A percentile compares a stretch with the other conserved stretches of the same genome.
These are phyloP conservation scores for Tichodroma muraria DNA, from an alignment of 2,113 vertebrate species.

Conservation along the genomic window DNA sequence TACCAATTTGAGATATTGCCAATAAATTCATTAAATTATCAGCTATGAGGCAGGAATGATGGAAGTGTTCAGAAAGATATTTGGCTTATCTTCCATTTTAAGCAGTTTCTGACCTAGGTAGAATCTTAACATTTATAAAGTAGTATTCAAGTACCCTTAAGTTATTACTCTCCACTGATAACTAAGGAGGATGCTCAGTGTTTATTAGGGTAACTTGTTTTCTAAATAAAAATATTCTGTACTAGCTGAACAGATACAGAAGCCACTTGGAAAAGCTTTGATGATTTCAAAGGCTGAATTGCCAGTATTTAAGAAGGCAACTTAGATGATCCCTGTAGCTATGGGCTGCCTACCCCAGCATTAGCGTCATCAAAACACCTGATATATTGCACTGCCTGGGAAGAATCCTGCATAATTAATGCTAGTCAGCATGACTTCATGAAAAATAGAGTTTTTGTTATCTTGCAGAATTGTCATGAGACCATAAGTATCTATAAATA, in stretches of 20 bases:
- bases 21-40: neutral
- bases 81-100: neutral
- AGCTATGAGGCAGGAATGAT: neutral
- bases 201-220: neutral
- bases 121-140: neutral
- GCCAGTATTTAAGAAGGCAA: neutral
- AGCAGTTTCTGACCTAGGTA: neutral
- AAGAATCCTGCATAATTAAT: neutral
- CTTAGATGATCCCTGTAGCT: neutral
- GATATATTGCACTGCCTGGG: neutral
- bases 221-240: neutral
- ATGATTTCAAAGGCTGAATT: neutral
- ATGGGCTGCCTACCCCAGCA: neutral
- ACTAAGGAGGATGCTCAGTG: neutral
- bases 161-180: neutral
- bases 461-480: neutral
- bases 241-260: neutral
- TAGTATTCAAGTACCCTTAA: neutral
- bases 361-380: neutral
- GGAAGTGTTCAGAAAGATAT: neutral
- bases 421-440: neutral
- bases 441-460: neutral
- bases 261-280: neutral
- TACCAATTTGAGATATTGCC: neutral
- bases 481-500: neutral